Evolutionary conservation across 1,140 invertebrate species (phyloP).

Genomic region (Bactericera cockerelli): DNA sequence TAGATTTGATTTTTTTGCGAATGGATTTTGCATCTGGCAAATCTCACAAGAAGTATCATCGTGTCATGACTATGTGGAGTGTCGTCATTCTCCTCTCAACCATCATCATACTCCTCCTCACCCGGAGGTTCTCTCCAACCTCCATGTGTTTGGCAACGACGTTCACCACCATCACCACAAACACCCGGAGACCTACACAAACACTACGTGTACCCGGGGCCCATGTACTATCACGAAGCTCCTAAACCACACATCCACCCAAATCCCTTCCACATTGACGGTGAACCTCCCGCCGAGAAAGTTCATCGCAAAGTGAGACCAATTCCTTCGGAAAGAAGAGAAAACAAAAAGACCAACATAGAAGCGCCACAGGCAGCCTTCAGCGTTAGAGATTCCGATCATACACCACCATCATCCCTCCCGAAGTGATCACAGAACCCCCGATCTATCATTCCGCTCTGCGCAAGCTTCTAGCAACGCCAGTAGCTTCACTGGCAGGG

Average conservation of each 20-base stretch:
- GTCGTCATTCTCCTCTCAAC: not conserved
- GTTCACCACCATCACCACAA: constrained; percentile 3
- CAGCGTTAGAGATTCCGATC: too few relatives aligned
- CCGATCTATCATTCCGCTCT: too few relatives aligned
- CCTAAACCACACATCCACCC: not conserved
- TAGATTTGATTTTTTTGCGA: too few relatives aligned
- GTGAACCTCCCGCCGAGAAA: not conserved
- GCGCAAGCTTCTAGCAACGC: too few relatives aligned
- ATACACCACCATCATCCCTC: too few relatives aligned
- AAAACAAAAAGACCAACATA: not conserved
- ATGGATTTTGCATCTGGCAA: too few relatives aligned
- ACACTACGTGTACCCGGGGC: not conserved
- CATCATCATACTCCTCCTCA: not conserved
- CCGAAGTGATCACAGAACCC: too few relatives aligned
- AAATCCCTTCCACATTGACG: not conserved
- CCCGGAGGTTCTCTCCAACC: constrained; percentile 5
- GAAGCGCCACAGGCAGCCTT: not conserved
- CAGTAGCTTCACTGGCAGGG: too few relatives aligned
- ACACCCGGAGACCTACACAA: not conserved
- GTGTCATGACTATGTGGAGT: not conserved
- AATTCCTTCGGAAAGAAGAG: not conserved
- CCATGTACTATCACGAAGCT: not conserved
- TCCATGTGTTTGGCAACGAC: not conserved
- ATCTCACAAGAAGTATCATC: too few relatives aligned
- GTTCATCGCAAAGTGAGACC: not conserved